Percentiles rank a stretch among this genome's conserved stretches.
Evolutionary conservation across 2,888 invertebrate species (phyloP).

Genomic region (Microctonus aethiopoides): DNA sequence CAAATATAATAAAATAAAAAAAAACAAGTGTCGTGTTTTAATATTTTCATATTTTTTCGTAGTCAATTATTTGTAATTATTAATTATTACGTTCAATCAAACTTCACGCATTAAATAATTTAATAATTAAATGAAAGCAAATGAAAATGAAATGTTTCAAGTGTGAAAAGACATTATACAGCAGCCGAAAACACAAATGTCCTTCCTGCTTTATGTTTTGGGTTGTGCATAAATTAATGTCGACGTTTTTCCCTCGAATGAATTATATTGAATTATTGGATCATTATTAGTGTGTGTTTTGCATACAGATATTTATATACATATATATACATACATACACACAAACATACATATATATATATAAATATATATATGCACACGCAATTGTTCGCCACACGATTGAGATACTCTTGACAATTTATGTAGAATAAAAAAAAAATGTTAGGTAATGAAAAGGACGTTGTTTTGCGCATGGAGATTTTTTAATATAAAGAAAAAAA

Average conservation of each 20-base stretch:
- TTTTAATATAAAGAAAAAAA: constrained; percentile 60
- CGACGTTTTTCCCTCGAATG: constrained; percentile 34
- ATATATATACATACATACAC: constrained; percentile 40
- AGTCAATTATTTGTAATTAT: constrained; percentile 52
- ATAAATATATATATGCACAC: constrained; percentile 48
- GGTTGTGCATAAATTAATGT: constrained; percentile 11
- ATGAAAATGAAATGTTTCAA: not conserved
- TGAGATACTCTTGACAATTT: constrained; percentile 58
- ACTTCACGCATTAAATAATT: not conserved
- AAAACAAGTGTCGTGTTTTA: constrained; percentile 17
- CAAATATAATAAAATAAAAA: constrained; percentile 35
- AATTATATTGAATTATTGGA: constrained; percentile 44
- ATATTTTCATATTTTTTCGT: constrained; percentile 53
- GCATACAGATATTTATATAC: constrained; percentile 48
- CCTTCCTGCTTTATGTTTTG: not conserved
- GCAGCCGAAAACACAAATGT: not conserved
- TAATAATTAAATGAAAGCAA: not conserved
- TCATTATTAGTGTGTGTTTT: constrained; percentile 40
- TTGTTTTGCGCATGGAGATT: constrained; percentile 64
- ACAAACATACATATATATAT: too few species aligned
- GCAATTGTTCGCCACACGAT: constrained; percentile 56
- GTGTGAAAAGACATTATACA: constrained; percentile 7
- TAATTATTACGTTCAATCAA: constrained; percentile 16
- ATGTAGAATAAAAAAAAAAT: constrained; percentile 53
- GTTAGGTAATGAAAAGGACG: constrained; percentile 45